A percentile compares a stretch with the other conserved stretches of the same genome.
Evolutionary conservation across 2,888 invertebrate genomes (phyloP).

Genomic region (Lasius platythorax): DNA sequence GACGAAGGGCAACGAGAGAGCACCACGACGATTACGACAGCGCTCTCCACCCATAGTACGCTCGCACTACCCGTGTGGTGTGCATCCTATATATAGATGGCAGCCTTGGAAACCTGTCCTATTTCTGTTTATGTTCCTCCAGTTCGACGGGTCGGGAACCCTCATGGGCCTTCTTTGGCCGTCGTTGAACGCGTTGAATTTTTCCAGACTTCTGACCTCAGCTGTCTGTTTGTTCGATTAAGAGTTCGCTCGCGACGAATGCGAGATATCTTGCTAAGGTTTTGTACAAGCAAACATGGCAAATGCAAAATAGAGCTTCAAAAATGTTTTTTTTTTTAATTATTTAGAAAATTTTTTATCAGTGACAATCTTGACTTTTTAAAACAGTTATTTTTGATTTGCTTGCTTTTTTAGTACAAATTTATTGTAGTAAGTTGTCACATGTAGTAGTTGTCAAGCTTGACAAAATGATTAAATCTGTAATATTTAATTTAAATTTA

Average conservation of each 20-base stretch:
- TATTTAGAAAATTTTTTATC: neutral
- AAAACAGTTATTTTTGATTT: neutral
- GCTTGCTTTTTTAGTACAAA: neutral
- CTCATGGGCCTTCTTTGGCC: slow-evolving; percentile 31
- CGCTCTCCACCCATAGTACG: slow-evolving; percentile 68
- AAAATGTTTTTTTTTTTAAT: neutral
- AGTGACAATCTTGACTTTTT: neutral
- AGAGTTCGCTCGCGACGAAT: slow-evolving; percentile 29
- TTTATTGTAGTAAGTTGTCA: neutral
- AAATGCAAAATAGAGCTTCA: neutral
- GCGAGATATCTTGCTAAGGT: slow-evolving; percentile 4
- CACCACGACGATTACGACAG: slow-evolving; percentile 65
- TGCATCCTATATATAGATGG: slow-evolving; percentile 81
- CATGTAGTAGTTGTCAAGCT: neutral
- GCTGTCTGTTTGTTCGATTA: slow-evolving; percentile 30
- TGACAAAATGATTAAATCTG: neutral
- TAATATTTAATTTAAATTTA: neutral
- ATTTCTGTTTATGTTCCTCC: slow-evolving; percentile 78
- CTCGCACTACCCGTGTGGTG: slow-evolving; percentile 51
- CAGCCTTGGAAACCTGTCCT: slow-evolving; percentile 81
- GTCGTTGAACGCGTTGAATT: slow-evolving; percentile 3
- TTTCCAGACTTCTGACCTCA: slow-evolving; percentile 29
- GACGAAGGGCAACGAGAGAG: slow-evolving; percentile 61
- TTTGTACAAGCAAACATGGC: neutral
- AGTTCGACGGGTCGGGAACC: slow-evolving; percentile 52